Base-by-base conservation (phyloP, 2,888 invertebrate species). In the Drosophila borealis region DNA sequence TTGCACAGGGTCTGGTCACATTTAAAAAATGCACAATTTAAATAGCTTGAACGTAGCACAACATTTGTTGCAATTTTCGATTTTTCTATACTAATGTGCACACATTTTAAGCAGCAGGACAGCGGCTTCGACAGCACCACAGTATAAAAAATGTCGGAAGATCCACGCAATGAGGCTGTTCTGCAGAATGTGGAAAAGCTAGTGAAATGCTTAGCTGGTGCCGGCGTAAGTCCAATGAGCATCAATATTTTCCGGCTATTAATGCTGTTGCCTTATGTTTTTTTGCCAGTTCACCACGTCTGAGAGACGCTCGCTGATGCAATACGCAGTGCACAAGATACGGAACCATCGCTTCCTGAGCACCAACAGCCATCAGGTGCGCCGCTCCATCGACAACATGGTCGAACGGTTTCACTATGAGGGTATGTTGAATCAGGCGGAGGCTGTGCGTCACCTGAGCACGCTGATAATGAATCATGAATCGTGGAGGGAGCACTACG, bases 291-390 rank as follows among this genome's bases (percentile, higher is more conserved):
- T 91, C 68, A 81, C 86, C 61, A 92, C 93, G 67, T 91, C 92
- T 55, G 92, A 92, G 55, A 92, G 91, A 69, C 90, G 86, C 4
- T 72, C 90, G 14, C 93, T 92, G 53, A 92, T 93, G 59, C 91
- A 92, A n/a, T 55, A 72, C 29, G 89, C 81, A n/a, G 71, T 78
- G 68, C 74, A 74, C 82, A 92, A 92, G 57, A 90, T 94, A 6
- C 93, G 92, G 44, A 91, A 93, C 61, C 93, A 93, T 77, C 92
- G 92, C 13, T 93, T 91, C 70, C 70, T 93, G 6, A 93, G 93
- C 42, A 92, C 93, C 1, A 93, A 93, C 54, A 91, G 93, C 25
- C 92, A 93, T 78, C 92, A 91, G 37, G 93, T 93, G 0, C 92
- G 92, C 41, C 91, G 92, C 19, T 88, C 90, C 49, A 90, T 94